phyloP scores from a whole-genome alignment of 1,140 invertebrate species.

The Maniola jurtina region DNA sequence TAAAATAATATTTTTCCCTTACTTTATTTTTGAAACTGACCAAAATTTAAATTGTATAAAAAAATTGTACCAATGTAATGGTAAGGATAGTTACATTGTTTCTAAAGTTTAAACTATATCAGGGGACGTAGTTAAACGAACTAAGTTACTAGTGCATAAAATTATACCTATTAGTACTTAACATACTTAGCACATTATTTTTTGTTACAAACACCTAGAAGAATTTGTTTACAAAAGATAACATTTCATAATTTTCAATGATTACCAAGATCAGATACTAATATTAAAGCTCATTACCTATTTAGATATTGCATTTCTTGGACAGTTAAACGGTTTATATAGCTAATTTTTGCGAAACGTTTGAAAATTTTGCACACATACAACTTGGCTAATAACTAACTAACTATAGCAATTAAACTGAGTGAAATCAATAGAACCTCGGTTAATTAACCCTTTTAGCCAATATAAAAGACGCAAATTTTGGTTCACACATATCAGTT shows the following conservation, averaged over 20 bases:
- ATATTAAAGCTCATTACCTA: slow-evolving; percentile 11
- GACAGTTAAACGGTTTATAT: slow-evolving; percentile 6
- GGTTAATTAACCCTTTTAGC: slow-evolving; percentile 26
- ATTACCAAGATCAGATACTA: background rate
- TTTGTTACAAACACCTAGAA: slow-evolving; percentile 8
- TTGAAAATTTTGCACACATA: slow-evolving; percentile 1
- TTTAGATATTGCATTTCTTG: background rate
- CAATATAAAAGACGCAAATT: slow-evolving; percentile 33
- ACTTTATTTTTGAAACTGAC: background rate
- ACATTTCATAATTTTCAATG: slow-evolving; percentile 19
- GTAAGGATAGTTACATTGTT: background rate
- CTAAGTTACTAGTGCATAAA: slow-evolving; percentile 13
- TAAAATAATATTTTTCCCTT: too few species aligned
- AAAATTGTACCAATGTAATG: background rate
- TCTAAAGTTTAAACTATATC: background rate
- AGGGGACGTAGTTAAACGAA: background rate
- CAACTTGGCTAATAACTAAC: slow-evolving; percentile 8
- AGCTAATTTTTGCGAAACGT: background rate
- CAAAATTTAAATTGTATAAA: background rate
- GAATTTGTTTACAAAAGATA: slow-evolving; percentile 14
- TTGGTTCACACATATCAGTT: slow-evolving; percentile 30
- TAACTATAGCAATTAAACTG: slow-evolving; percentile 17
- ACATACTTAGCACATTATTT: slow-evolving; percentile 9
- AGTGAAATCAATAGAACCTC: slow-evolving; percentile 37
- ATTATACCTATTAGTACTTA: slow-evolving; percentile 12